phyloP scores from a whole-genome alignment of 2,888 invertebrate genomes.

The Gryllus longicercus region DNA sequence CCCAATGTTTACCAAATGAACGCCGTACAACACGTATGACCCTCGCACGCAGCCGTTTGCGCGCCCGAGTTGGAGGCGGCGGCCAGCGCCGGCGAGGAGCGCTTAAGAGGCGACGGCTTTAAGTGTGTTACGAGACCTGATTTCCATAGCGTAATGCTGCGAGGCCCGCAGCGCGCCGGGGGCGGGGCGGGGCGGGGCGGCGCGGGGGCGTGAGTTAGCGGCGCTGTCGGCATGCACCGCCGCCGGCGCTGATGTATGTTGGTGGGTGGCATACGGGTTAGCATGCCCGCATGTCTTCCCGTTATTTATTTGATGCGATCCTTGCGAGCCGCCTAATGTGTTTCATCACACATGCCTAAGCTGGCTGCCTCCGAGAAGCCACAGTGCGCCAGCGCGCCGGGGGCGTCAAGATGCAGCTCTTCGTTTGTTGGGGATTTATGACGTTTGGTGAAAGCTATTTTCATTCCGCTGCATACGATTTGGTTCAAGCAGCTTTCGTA shows the following conservation, averaged over 20 bases:
- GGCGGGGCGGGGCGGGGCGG: not conserved
- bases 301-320: slow-evolving; percentile 5
- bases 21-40: slow-evolving; percentile 10
- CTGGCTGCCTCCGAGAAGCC: not conserved
- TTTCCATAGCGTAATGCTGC: not conserved
- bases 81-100: not conserved
- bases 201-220: not conserved
- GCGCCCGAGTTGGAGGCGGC: not conserved
- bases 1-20: slow-evolving; percentile 31
- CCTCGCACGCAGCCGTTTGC: not conserved
- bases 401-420: too few relatives aligned
- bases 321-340: not conserved
- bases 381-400: too few relatives aligned
- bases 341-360: not conserved
- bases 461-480: too few relatives aligned
- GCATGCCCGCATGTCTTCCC: slow-evolving; percentile 17
- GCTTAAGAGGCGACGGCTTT: not conserved
- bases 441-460: too few relatives aligned
- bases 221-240: slow-evolving; percentile 5
- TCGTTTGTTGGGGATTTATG: too few relatives aligned
- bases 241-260: not conserved
- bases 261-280: not conserved
- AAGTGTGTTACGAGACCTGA: not conserved
- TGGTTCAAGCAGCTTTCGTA: too few relatives aligned
- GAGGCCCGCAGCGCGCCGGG: not conserved